Base-by-base conservation (phyloP, 2,888 invertebrate genomes). In the Drosophila colorata region DNA sequence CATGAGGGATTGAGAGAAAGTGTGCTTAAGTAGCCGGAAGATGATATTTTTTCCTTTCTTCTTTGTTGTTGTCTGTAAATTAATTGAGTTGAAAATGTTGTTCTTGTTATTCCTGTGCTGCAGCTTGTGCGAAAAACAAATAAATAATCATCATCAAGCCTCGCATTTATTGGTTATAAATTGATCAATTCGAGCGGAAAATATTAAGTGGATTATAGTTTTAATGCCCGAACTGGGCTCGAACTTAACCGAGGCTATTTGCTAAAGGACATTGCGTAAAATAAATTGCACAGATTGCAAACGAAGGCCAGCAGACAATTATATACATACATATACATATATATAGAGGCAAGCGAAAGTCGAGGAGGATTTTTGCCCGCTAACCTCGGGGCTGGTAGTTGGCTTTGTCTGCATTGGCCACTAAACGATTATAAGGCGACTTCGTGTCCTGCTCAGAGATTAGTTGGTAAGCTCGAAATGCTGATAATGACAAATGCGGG, bases 161-260 rank as follows among this genome's bases (percentile, higher is more conserved):
- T 68, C 66, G 79, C 86, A 69, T 87, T 81, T 89, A 84, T 89
- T 88, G 88, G 80, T 88, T 88, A 89, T 89, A 89, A 82, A 84
- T 89, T 82, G 87, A 86, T 59, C 88, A 82, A 71, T 76, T 86
- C 80, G 57, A 67, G 73, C 88, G 84, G 70, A 79, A 84, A 84
- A 84, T 89, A 84, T 88, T 75, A 89, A 84, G 88, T 84, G 84
- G 84, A 88, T 84, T 84, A 89, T 82, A 82, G 84, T 88, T 89
- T 87, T 78, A 89, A 89, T 85, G 81, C 69, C 43, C 46, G 20
- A 25, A 40, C 33, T 37, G 40, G 55, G 18, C 55, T 23, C 38
- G 40, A 70, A 57, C 46, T 47, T 37, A 43, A 59, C 55, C 25
- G 47, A 13, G 41, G 35, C 48, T 52, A 57, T 78, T 49, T 61